Base-by-base conservation (phyloP, 2,888 invertebrate genomes). In the Caenorhabditis virilis region DNA sequence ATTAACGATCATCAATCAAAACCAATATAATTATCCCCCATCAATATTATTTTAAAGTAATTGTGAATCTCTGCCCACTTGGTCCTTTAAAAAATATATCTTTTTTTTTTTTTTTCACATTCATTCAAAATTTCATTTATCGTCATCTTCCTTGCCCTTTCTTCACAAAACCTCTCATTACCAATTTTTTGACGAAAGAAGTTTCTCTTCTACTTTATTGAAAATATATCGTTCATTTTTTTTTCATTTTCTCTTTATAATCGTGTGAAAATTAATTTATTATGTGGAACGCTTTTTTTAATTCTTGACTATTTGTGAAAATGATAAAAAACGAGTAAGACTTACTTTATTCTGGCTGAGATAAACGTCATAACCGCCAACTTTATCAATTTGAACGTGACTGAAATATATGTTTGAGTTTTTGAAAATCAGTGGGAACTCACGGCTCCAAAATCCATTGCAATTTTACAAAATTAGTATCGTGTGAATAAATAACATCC, bases 401-500 rank as follows among this genome's bases (percentile, higher is more conserved):
- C 76, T 76, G 39, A 53, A 76, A 45, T 11, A 26, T 27, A 6
- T 41, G 23, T 22, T 35, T 45, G 42, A 7, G 11, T 35, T 45
- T 9, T 54, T 22, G 15, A n/a, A n/a, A n/a, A 9, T 47, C 13
- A 11, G 7, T 7, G 20, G 38, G 36, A 56, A 54, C 45, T 27
- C 16, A 79, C 76, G 72, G 65, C 45, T 82, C 76, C n/a, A 82
- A 64, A 45, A 75, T 78, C 82, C 82, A 82, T 60, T 82, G 79
- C n/a, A 82, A 58, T 22, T 76, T 72, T n/a, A 82, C 78, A 2
- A 75, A 70, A 60, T 75, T 77, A 7, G 74, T 73, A 30, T 82
- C 82, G 59, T 79, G 78, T 3, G 82, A 82, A 62, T 79, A 81
- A 53, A 82, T 78, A 20, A 82, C 82, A 57, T 82, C 82, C 22